Base-by-base conservation (phyloP, 2,888 invertebrate species). In the Melanostoma scalare region DNA sequence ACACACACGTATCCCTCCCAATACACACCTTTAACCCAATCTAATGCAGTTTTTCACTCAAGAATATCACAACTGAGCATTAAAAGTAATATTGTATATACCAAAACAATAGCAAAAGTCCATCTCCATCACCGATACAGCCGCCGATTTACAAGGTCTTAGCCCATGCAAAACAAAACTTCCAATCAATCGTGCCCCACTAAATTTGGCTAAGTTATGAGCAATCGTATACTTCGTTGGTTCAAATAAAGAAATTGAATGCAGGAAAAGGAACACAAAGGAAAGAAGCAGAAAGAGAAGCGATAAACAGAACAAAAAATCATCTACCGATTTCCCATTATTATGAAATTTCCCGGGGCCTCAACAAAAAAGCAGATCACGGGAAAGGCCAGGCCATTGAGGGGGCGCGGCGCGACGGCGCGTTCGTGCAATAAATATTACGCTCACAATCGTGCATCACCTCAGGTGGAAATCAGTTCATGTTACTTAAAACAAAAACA, bases 381-480 rank as follows among this genome's bases (percentile, higher is more conserved):
- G 53, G 61, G 76, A 72, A 50, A 72, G 76, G 67, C 72, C 72
- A 72, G 76, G 67, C 72, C 72, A 71, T 63, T 31, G 58, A 50
- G 60, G 46, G 72, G 55, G 67, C 55, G 40, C 52, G 50, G 72
- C 31, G 38, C 4, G n/a, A 30, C 20, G 48, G 46, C 56, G 20
- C 56, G 8, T 31, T 50, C 63, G 63, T 63, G 68, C 77, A 77
- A 82, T 77, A 82, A 82, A 82, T 82, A 73, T 68, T 77, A 77
- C 46, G 72, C 60, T 73, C 55, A 73, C 77, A 82, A 76, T 77
- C 82, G 82, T 82, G 82, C 82, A 82, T 82, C 82, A 82, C 82
- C 82, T 82, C 82, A 82, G 82, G 82, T 82, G 82, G 82, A 82
- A 82, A 82, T 82, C 82, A 77, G 82, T 82, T 73, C 82, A 73